These are phyloP conservation scores for Galleria mellonella DNA, from an alignment of 1,140 invertebrate genomes.

Conservation along the genomic window DNA sequence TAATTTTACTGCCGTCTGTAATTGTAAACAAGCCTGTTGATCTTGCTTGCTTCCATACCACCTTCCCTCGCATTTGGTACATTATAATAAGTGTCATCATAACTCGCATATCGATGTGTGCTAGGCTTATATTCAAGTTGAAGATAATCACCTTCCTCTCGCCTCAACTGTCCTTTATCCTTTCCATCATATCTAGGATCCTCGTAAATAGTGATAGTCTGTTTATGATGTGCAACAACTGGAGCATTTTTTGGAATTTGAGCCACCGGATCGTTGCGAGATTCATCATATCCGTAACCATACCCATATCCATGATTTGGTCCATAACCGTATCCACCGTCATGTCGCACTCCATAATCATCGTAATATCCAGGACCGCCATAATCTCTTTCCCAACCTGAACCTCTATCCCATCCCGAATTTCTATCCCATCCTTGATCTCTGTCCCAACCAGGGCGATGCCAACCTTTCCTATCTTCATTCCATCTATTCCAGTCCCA, in stretches of 20 bases:
- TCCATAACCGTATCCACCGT: conserved; percentile 52
- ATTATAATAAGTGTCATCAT: conserved; percentile 62
- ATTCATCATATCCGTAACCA: conserved; percentile 66
- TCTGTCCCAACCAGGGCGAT: conserved; percentile 32
- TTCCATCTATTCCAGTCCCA: conserved; percentile 50
- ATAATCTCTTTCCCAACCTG: conserved; percentile 46
- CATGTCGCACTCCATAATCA: conserved; percentile 41
- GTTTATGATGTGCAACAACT: conserved; percentile 52
- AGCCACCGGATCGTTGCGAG: conserved; percentile 37
- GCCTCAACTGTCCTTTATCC: conserved; percentile 45
- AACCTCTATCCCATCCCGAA: conserved; percentile 33
- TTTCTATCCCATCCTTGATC: conserved; percentile 22
- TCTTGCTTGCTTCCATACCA: conserved; percentile 56
- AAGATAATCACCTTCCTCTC: conserved; percentile 60
- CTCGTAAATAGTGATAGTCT: conserved; percentile 76
- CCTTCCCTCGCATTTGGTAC: conserved; percentile 36
- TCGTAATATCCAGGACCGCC: conserved; percentile 50
- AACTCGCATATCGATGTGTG: conserved; percentile 60
- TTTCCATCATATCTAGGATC: conserved; percentile 72
- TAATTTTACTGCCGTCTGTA: conserved; percentile 44
- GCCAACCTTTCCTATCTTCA: conserved; percentile 36
- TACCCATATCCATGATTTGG: conserved; percentile 62
- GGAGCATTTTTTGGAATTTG: conserved; percentile 52
- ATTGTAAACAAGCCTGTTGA: conserved; percentile 71
- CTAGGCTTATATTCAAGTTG: conserved; percentile 64